phyloP scores from a whole-genome alignment of 1,140 invertebrate species.

The Aphis craccivora region DNA sequence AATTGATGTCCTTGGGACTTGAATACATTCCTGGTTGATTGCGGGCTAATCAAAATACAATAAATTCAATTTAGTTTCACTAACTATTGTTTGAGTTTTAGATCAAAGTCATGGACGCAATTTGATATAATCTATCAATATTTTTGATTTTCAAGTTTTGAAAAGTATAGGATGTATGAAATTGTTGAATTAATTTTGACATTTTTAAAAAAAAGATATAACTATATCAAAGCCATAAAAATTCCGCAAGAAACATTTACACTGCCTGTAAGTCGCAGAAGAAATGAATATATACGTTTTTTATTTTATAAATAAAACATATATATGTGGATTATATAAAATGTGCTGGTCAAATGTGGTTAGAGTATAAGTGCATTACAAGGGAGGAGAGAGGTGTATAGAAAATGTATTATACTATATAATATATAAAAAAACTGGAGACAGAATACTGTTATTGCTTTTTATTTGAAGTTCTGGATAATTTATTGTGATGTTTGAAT shows the following conservation, averaged over 20 bases:
- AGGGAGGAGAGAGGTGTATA: background rate
- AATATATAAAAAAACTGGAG: background rate
- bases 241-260: background rate
- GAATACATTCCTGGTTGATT: background rate
- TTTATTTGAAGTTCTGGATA: conserved; percentile 29
- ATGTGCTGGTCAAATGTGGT: conserved; percentile 16
- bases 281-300: background rate
- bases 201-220: background rate
- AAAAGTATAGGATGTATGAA: background rate
- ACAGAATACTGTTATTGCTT: conserved; percentile 45
- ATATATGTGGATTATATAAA: conserved; percentile 18
- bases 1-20: background rate
- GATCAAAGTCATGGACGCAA: no score
- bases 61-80: background rate
- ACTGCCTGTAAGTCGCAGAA: background rate
- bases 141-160: background rate
- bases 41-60: background rate
- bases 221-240: background rate
- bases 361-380: background rate
- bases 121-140: background rate
- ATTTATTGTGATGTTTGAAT: conserved; percentile 42
- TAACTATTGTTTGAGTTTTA: background rate
- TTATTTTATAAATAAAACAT: conserved; percentile 10
- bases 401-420: conserved; percentile 17
- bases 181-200: background rate